Base-by-base conservation (phyloP, 2,888 invertebrate species). In the Pseudoips prasinana region DNA sequence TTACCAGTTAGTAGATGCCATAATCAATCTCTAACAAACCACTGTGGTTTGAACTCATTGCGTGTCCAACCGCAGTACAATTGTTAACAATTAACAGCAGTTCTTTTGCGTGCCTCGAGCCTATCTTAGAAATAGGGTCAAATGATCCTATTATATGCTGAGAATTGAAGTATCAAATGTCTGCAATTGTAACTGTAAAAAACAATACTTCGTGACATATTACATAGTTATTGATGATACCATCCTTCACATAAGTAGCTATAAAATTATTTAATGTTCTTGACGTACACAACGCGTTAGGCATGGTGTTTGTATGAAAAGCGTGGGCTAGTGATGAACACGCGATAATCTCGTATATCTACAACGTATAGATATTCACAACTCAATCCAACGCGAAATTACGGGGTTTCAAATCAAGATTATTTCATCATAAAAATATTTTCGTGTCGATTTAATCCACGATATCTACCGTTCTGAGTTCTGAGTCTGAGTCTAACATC, bases 61-160 rank as follows among this genome's bases (percentile, higher is more conserved):
- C 84, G 88, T 90, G 82, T 79, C 71, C 71, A 59, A 68, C 72
- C 70, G 69, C 77, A 74, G 61, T 78, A 77, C 82, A 85, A 85
- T 86, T 83, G 84, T 79, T 72, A 62, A 73, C 76, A 84, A 87
- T 87, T 78, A 86, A 79, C 69, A 70, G 75, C 69, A 78, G 74
- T 77, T 83, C 83, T 75, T 86, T 87, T 74, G 80, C 90, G 90
- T 83, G 82, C 58, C 71, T 70, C 67, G 63, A 61, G 68, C 73
- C 65, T 69, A 72, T 77, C 74, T 71, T 62, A 66, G 77, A 72
- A 85, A 83, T 79, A 83, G 73, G 83, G 78, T 78, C 80, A 80
- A 68, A 67, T 70, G 50, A 49, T 61, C 52, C 55, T 46, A 60
- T 59, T 58, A 55, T 54, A 50, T 61, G 55, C 48, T 50, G 33